Base-by-base conservation (phyloP, 2,888 invertebrate species). In the Polydrusus tereticollis region DNA sequence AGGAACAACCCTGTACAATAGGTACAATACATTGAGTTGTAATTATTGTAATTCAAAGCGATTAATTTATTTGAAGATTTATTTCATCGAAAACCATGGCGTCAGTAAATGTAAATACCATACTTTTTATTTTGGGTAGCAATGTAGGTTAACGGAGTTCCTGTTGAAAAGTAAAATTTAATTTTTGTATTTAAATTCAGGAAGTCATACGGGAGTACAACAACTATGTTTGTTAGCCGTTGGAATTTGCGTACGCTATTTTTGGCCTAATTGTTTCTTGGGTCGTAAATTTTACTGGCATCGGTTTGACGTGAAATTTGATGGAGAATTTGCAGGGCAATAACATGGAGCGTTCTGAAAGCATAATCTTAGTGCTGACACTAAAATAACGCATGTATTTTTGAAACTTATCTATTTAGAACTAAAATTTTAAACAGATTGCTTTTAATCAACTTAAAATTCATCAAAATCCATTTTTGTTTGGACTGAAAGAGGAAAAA, bases 311-410 rank as follows among this genome's bases (percentile, higher is more conserved):
- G 29, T 26, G 4, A 55, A 55, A 18, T 26, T 55, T 55, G 29
- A 55, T 33, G 52, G 29, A 18, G 29, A 55, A 29, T 55, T 55
- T 29, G 52, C 52, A 29, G 52, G 26, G 16, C 52, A 55, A 29
- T 55, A 55, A 55, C 52, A 7, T 29, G 52, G 10, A 18, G 52
- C 29, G 52, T 55, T 55, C 29, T 55, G 29, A 55, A 55, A n/a
- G n/a, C 6, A 10, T 1, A 20, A 8, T 45, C 20, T n/a, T 23
- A 21, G 23, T 47, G 12, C 12, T 21, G 12, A 12, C 12, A 47
- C 21, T 47, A 12, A 47, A 21, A 10, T 21, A 12, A 47, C 4
- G 12, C 12, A 21, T 47, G 43, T 43, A 36, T 7, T 36, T 36
- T 12, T 12, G 2, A 2, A 12, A 4, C 36, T 36, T 36, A 36